Evolutionary conservation across 1,140 invertebrate species (phyloP), one percentile per base, ranked within the genome.

Genomic region (Eriosoma lanigerum): DNA sequence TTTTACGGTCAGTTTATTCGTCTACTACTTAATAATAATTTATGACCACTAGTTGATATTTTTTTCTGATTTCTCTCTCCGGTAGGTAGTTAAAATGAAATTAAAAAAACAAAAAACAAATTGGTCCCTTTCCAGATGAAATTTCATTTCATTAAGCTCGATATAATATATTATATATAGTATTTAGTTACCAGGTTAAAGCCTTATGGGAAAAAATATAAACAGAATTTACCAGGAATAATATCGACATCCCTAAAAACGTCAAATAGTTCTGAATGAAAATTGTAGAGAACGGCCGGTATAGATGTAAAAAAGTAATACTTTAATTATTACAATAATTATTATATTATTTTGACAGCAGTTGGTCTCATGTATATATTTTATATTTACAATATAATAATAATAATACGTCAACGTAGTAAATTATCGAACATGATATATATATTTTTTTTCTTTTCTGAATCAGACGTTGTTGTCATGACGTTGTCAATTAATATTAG

Each of bases 11-110:
- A 60, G 75, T 44, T 26, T 62, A 62, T 78, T 15, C 75, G 75
- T 78, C 56, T 44, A 12, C 75, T 60, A 38, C 32, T 58, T 78
- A 78, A 62, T 62, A 78, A 46, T 78, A 78, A 78, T 78, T 78
- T 78, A 78, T 78, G 26, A 48, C 75, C 38, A 78, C 75, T 58
- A 78, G 75, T 78, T 78, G 75, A 32, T 78, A 24, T 19, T 76
- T 75, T 17, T 24, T 26, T 29, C 26, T 24, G 24, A 70, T 70
- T 48, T 70, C 17, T 29, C 17, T 50, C 2, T 10, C 38, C 21
- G 13, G 21, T n/a, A 26, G 21, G 15, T 21, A 46, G 21, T 38
- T 38, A 38, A 4, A 38, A 38, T 4, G 8, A 38, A 38, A 38
- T 4, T 4, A 38, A 38, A 38, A 38, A 38, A 38, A 38, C 19